Evolutionary conservation across 2,888 invertebrate genomes (phyloP).

Genomic region (Phalera bucephala): DNA sequence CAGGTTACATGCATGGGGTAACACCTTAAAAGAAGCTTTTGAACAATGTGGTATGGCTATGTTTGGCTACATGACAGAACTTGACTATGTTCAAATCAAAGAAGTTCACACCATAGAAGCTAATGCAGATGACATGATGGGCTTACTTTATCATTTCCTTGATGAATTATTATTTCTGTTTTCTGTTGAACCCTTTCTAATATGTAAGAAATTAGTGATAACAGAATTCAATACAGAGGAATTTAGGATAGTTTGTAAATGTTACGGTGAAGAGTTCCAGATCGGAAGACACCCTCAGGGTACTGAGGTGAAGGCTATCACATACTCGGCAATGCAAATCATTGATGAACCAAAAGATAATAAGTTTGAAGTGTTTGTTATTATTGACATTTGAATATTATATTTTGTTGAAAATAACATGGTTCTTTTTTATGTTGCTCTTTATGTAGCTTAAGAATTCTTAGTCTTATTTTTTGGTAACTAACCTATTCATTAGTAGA

Average conservation of each 20-base stretch:
- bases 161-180: conserved; percentile 97
- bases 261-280: conserved; percentile 97
- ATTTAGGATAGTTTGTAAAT: conserved; percentile 90
- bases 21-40: conserved; percentile 92
- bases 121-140: conserved; percentile 93
- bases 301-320: conserved; percentile 99
- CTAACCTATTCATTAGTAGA: too few species aligned
- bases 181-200: conserved; percentile 94
- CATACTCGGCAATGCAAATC: conserved; percentile 99
- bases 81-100: conserved; percentile 91
- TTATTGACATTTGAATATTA: conserved; percentile 93
- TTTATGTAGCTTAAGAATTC: too few species aligned
- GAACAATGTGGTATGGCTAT: conserved; percentile 97
- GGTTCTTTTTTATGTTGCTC: conserved; percentile 1
- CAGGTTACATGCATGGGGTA: conserved; percentile 97
- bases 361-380: conserved; percentile 96
- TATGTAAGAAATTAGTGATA: conserved; percentile 93
- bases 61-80: conserved; percentile 99
- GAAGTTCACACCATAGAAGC: conserved; percentile 93
- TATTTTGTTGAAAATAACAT: conserved; percentile 8
- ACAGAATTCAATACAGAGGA: conserved; percentile 92
- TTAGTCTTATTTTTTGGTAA: too few species aligned
- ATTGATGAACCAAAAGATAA: conserved; percentile 87
- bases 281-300: conserved; percentile 98
- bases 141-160: conserved; percentile 95